Base-by-base conservation (phyloP, 2,797 vertebrate genomes). In the Allobates femoralis region DNA sequence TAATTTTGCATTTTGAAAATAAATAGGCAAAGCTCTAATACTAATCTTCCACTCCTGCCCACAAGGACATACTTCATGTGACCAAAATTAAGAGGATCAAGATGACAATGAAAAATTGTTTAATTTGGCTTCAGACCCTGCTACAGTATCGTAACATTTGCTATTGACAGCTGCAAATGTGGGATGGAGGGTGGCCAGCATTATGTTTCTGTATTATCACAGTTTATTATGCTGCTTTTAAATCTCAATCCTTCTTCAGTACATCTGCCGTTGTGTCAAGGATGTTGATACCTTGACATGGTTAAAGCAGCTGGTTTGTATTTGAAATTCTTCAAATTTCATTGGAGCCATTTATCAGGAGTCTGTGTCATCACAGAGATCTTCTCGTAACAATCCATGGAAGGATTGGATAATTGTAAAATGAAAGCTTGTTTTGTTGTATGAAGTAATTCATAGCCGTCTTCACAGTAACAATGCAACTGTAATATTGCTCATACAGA, bases 131-230 rank as follows among this genome's bases (percentile, higher is more conserved):
- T 26, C 67, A n/a, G 66, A 7, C 14, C 66, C 66, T 19, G 16
- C 32, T 34, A 28, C n/a, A 62, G 2, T 41, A 41, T 71, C 21
- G 7, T n/a, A n/a, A n/a, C 67, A 71, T 21, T 71, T 71, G 67
- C 21, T 32, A 21, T 69, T 69, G 66, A 69, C 67, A 71, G 67
- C 67, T 71, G 67, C 67, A n/a, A 23, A n/a, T 34, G 14, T n/a
- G 67, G 67, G 21, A 41, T 71, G 1, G 10, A 71, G 67, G 34
- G 67, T 46, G 67, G 34, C 67, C 67, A 71, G 67, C 30, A 23
- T 71, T 41, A 46, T 3, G 18, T 41, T 21, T 46, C 10, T n/a
- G 5, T 23, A 46, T 71, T 37, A 32, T 69, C 32, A 37, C 66
- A 8, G 8, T 34, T 37, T 69, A 15, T 69, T 71, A 4, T n/a